Evolutionary conservation across 2,888 invertebrate genomes (phyloP), one percentile per base, ranked within the genome.

Genomic region (Meandrusa payeni): DNA sequence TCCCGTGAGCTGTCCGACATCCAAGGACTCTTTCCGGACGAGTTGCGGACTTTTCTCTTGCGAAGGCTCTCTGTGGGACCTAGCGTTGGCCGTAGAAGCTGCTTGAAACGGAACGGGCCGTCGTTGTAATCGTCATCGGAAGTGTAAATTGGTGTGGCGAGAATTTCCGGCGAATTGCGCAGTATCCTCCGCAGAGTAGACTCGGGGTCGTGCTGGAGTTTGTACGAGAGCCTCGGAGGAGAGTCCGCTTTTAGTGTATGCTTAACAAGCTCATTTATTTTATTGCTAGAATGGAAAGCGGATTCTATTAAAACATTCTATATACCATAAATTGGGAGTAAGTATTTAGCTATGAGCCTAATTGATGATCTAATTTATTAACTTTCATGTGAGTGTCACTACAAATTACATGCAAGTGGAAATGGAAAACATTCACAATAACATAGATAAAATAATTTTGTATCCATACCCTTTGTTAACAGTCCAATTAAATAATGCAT

Each of bases 51-150:
- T 69, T 91, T 91, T 9, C 91, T 78, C 60, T 92, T 92, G 11
- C 92, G 81, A 36, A 93, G 74, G 28, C 93, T 92, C 52, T 93
- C 93, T 0, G 93, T 93, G 0, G 93, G 93, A 1, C 92, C 90
- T 42, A 91, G 77, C 0, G 92, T 92, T 0, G 92, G 92, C 49
- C 91, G 76, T 2, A 93, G 67, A 6, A 93, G 66, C 55, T 92
- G 91, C 32, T 92, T 87, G 60, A 93, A 93, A 57, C 93, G 90
- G 65, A 92, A 93, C 0, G 92, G 92, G 0, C 93, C 92, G 28
- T 89, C 89, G 5, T 88, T 88, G 52, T 91, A 91, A 50, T 90
- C 90, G 7, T 85, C 82, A 15, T 89, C 88, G 1, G 83, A 80
- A 38, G 79, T 83, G 46, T 85, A 80, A 5, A 80, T 59, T 0